Base-by-base conservation (phyloP, 1,140 invertebrate genomes). In the Drosophila ohnishii region DNA sequence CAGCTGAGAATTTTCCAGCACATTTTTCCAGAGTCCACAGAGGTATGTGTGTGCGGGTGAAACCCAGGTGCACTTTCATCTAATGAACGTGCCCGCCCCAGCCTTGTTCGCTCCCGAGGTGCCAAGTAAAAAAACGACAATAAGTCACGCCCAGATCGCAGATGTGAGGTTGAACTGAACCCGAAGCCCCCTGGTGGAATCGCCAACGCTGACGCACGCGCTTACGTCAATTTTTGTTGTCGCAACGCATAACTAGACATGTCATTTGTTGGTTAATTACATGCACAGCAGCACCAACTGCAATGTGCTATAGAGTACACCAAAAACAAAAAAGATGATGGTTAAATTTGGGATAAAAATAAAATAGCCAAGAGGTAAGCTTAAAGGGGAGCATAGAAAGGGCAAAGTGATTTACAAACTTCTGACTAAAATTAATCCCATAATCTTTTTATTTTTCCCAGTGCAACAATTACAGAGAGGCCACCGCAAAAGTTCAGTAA, bases 241-340 rank as follows among this genome's bases (percentile, higher is more conserved):
- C 78, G 63, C 67, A 83, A 79, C 74, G 78, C 82, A 61, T 78
- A 82, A 62, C 83, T 80, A 78, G 83, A 87, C 80, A 84, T 88
- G 84, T 87, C 84, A 88, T 80, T 53, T 84, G 84, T 30, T 83
- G 76, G 51, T 88, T 87, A 87, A 87, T 87, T 88, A 78, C 80
- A 87, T 87, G 84, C 75, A 25, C 48, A 73, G 1, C 37, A 47
- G 25, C 53, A 73, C 65, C 65, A 65, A 35, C 66, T 77, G 47
- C 64, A 75, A 37, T 72, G 34, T n/a, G 51, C 8, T 3, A 5
- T 22, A 25, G 6, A 19, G 34, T 37, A 6, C 51, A 35, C 19
- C 34, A 37, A 37, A n/a, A 16, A 5, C 19, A 1, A 1, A 53
- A 35, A 35, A 14, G 14, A 0, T 7, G 6, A 6, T 6, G 22